Evolutionary conservation across 1,140 invertebrate species (phyloP).

Genomic region (Drepana arcuata): DNA sequence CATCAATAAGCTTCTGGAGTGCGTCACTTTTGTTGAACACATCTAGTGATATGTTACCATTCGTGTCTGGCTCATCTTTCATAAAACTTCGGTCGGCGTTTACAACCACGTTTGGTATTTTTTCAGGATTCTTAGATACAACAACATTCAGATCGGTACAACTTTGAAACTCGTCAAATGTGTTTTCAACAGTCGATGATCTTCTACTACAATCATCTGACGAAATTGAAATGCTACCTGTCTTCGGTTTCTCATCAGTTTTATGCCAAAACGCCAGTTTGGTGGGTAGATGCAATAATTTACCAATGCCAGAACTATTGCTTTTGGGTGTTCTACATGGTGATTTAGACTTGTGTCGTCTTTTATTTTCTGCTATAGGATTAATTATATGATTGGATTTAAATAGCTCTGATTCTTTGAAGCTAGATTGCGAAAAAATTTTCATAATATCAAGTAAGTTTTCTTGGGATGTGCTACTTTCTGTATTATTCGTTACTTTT

Average conservation of each 20-base stretch:
- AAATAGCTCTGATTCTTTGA: slow-evolving; percentile 12
- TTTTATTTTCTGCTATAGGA: slow-evolving; percentile 28
- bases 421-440: slow-evolving; percentile 11
- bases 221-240: slow-evolving; percentile 30
- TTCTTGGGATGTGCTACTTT: slow-evolving; percentile 15
- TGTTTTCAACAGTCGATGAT: slow-evolving; percentile 31
- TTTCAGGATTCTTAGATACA: no score
- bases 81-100: no score
- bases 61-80: slow-evolving; percentile 26
- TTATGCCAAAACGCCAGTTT: slow-evolving; percentile 69
- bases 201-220: slow-evolving; percentile 31
- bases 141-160: slow-evolving; percentile 29
- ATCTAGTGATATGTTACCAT: slow-evolving; percentile 33
- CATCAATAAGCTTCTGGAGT: slow-evolving; percentile 52
- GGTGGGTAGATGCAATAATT: slow-evolving; percentile 59
- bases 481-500: no score
- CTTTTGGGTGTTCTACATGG: slow-evolving; percentile 28
- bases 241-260: slow-evolving; percentile 40
- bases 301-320: slow-evolving; percentile 40
- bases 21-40: slow-evolving; percentile 51
- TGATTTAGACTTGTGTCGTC: slow-evolving; percentile 44
- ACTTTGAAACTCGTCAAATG: slow-evolving; percentile 34
- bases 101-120: no score
- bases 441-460: slow-evolving; percentile 21
- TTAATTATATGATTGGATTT: slow-evolving; percentile 21